Base-by-base conservation (phyloP, 2,888 invertebrate genomes). In the Cabera pusaria region DNA sequence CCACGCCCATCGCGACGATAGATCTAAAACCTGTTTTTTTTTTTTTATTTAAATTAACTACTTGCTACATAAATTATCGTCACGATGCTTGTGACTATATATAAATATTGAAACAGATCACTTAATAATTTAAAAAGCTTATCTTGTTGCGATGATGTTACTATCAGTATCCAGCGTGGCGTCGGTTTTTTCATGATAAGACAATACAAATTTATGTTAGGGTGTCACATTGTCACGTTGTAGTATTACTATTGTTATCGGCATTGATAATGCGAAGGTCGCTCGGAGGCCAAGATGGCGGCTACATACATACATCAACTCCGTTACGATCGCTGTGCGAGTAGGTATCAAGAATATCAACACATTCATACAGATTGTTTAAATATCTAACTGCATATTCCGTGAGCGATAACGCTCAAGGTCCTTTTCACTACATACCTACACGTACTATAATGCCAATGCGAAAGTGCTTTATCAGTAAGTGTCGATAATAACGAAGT, bases 181-280 rank as follows among this genome's bases (percentile, higher is more conserved):
- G 71, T 72, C 71, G 62, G 67, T 65, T 63, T 66, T 73, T 73
- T 72, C 58, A 58, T 70, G 87, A 88, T 86, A 86, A 86, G 77
- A 81, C 78, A 79, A 78, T 81, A 79, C 75, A 77, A 82, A 87
- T 84, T 80, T 86, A 84, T 87, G 84, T 84, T 79, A 86, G 72
- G 81, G 75, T 87, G 81, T 79, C 83, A 80, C 72, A 70, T 74
- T 71, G 72, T 75, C 83, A 81, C 72, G 72, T 75, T 72, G 71
- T 74, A 74, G 71, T 74, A 72, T 72, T 76, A 76, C 72, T 73
- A 72, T 71, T 74, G 77, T 86, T 85, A 85, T 85, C 87, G 70
- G 64, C 71, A 77, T 78, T 80, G 79, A 83, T 80, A 81, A 77
- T 67, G 53, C 67, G 75, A 79, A 83, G 80, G 85, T 67, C 80